A percentile compares a stretch with the other conserved stretches of the same genome.
phyloP scores from a whole-genome alignment of 2,113 vertebrate species.

The Petroica traversi region DNA sequence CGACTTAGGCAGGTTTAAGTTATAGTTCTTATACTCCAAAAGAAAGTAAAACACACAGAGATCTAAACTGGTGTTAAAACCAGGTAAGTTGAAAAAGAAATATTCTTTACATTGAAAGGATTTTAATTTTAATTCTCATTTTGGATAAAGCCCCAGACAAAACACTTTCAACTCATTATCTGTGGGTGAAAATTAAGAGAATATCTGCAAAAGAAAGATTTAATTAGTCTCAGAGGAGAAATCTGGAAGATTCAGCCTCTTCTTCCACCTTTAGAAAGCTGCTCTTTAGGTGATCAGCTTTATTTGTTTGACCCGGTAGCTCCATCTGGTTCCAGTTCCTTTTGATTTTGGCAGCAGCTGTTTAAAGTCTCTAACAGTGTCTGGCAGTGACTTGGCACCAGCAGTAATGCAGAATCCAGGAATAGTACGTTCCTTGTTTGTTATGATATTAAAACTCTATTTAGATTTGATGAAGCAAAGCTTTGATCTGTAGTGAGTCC shows the following conservation, averaged over 20 bases:
- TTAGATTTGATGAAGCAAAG: not conserved
- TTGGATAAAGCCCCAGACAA: not conserved
- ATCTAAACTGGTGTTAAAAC: not conserved
- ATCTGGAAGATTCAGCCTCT: not conserved
- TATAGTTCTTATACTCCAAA: not conserved
- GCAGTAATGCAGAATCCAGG: not conserved
- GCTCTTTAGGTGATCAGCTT: not conserved
- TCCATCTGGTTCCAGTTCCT: not conserved
- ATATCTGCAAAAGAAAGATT: not conserved
- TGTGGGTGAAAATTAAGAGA: not conserved
- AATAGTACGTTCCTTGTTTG: not conserved
- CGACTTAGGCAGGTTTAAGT: not conserved
- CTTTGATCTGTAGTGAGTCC: not conserved
- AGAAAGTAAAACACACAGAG: not conserved
- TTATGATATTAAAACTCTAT: not conserved
- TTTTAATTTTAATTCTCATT: not conserved
- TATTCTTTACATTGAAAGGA: not conserved
- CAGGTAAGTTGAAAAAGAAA: not conserved
- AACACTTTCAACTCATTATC: not conserved
- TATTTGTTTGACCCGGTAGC: not conserved
- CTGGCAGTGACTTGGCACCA: not conserved
- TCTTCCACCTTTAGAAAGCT: not conserved
- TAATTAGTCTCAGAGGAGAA: not conserved
- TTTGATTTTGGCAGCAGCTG: not conserved
- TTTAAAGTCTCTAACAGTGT: not conserved